Evolutionary conservation across 2,113 vertebrate species (phyloP).

Genomic region (Tachycineta bicolor): DNA sequence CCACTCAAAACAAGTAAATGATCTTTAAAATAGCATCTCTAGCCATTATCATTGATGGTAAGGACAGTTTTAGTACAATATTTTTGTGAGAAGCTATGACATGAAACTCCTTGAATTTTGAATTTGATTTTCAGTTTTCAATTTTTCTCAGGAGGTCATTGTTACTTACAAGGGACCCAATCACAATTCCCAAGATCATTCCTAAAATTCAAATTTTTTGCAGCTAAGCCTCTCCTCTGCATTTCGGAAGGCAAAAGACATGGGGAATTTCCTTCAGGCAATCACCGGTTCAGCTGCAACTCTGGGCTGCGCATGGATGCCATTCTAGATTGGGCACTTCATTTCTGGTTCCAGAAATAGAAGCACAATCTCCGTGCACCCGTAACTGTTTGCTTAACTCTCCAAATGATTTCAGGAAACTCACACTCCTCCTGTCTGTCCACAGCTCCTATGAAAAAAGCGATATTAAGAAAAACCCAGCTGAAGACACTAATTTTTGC

Average conservation of each 20-base stretch:
- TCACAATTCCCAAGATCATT: background rate
- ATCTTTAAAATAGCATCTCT: background rate
- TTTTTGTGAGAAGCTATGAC: background rate
- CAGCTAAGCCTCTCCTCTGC: background rate
- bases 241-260: background rate
- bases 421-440: background rate
- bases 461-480: background rate
- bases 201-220: background rate
- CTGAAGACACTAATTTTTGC: background rate
- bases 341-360: background rate
- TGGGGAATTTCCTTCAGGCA: background rate
- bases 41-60: background rate
- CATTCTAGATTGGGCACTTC: background rate
- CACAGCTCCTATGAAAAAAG: background rate
- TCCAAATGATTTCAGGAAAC: background rate
- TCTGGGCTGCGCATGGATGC: rapidly evolving
- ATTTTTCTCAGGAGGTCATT: background rate
- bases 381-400: background rate
- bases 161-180: background rate
- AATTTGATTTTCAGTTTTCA: background rate
- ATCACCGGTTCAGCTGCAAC: background rate
- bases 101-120: background rate
- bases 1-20: conserved; percentile 11
- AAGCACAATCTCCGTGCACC: background rate
- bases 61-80: background rate